phyloP scores from a whole-genome alignment of 2,888 invertebrate genomes.

The Polyommatus iphigenia region DNA sequence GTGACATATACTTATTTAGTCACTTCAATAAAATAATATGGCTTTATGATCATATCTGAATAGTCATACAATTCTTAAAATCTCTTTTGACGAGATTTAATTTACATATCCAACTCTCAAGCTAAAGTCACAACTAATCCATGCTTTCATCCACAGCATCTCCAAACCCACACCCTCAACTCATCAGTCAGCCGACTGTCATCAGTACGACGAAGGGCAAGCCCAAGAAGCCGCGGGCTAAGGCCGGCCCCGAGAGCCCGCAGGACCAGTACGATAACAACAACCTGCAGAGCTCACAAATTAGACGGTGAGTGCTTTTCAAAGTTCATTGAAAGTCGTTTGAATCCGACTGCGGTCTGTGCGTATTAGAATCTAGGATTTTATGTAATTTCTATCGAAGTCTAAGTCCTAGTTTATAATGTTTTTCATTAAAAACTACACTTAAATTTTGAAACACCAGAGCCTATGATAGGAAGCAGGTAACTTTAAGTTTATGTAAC shows the following conservation, averaged over 20 bases:
- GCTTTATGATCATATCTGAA: no score
- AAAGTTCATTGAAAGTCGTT: background rate
- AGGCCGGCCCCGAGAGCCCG: conserved; percentile 84
- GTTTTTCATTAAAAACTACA: no score
- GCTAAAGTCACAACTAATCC: no score
- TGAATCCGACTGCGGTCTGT: background rate
- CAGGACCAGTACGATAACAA: conserved; percentile 82
- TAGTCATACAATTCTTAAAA: background rate
- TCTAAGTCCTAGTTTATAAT: no score
- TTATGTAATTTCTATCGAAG: no score
- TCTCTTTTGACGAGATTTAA: background rate
- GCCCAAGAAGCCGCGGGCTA: conserved; percentile 88
- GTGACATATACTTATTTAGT: no score
- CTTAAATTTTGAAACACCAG: no score
- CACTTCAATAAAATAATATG: no score
- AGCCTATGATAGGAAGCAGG: no score
- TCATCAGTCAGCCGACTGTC: conserved; percentile 92
- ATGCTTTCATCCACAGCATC: conserved; percentile 74
- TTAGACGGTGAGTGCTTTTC: conserved; percentile 61
- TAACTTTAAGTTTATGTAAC: no score
- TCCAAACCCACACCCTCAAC: conserved; percentile 87
- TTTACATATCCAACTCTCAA: no score
- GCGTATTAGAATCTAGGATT: no score
- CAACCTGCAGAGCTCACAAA: conserved; percentile 69
- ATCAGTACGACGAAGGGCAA: conserved; percentile 86